Conservation (phyloP, 2,113 vertebrate genomes). For the Carassius carassius region DNA sequence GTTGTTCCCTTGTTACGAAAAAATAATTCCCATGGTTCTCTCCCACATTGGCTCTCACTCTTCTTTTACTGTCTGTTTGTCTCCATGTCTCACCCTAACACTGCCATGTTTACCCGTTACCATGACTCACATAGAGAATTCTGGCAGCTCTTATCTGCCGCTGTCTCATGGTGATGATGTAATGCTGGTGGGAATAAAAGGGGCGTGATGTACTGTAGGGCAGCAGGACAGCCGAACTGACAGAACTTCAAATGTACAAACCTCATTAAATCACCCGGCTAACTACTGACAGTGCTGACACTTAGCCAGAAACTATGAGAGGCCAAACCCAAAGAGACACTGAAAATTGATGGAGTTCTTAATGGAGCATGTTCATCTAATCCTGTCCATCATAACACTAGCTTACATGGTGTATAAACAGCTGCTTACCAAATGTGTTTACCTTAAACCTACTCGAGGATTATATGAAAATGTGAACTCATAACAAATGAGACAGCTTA, state of each 20-base stretch:
- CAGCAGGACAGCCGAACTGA: constrained; percentile 10
- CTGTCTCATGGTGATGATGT: constrained; percentile 38
- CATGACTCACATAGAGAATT: constrained; percentile 22
- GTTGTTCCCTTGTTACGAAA: neutral
- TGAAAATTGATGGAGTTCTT: neutral
- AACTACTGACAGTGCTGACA: neutral
- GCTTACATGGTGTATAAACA: neutral
- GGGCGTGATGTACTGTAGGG: constrained; percentile 1
- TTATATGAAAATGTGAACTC: constrained; percentile 10
- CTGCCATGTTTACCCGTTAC: constrained; percentile 34
- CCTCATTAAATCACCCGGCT: constrained; percentile 24
- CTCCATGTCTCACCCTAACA: neutral
- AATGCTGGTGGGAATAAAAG: constrained; percentile 24
- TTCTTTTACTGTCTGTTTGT: constrained; percentile 16
- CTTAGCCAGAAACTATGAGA: neutral
- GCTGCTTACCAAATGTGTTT: constrained; percentile 28
- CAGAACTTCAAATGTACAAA: neutral
- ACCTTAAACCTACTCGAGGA: neutral
- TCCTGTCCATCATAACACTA: too few relatives aligned
- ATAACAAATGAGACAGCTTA: neutral
- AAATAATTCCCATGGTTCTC: neutral
- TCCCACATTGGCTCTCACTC: neutral
- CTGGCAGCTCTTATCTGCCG: constrained; percentile 38
- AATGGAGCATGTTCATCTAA: constrained; percentile 15
- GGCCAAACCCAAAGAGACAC: neutral